Evolutionary conservation across 2,797 vertebrate species (phyloP), one percentile per base, ranked within the genome.

Genomic region (Malurus splendens): DNA sequence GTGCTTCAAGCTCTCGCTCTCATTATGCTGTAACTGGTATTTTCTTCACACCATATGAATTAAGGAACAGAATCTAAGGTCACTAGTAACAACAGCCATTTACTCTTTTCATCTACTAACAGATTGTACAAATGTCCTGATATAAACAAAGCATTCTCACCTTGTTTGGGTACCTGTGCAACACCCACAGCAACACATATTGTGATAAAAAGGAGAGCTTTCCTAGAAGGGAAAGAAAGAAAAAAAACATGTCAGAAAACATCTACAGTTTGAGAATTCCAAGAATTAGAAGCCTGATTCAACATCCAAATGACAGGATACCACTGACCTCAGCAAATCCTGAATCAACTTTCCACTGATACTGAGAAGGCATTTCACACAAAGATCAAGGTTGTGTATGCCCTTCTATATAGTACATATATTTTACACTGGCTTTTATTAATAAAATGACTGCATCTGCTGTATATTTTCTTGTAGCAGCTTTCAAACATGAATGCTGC

Each of bases 121-220:
- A 94, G 7, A 68, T 65, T 32, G 75, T 20, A 70, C 16, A 82
- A 89, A 65, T 39, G 45, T 39, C 64, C 38, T 45, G 1, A 54
- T 86, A 61, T 14, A 55, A 92, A 62, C 32, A 56, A 86, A 87
- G 33, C 7, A 3, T 85, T 86, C 97, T 97, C 93, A 98, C 98
- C 97, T 97, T 95, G 95, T 94, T 97, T 97, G 90, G 96, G 97
- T 91, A 97, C 97, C 97, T 98, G 97, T 97, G 97, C 97, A 97
- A 97, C 94, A 94, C 97, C 95, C 90, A 97, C 97, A 96, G 97
- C 97, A 96, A 97, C 93, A 96, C 98, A 99, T 99, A 98, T 95
- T 97, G 98, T 96, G 96, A 99, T 96, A 96, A 98, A 97, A 96
- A 98, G 96, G 95, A 99, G 90, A 95, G 96, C 96, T 98, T 98